Evolutionary conservation across 1,140 invertebrate genomes (phyloP).

Genomic region (Aphidius ervi): DNA sequence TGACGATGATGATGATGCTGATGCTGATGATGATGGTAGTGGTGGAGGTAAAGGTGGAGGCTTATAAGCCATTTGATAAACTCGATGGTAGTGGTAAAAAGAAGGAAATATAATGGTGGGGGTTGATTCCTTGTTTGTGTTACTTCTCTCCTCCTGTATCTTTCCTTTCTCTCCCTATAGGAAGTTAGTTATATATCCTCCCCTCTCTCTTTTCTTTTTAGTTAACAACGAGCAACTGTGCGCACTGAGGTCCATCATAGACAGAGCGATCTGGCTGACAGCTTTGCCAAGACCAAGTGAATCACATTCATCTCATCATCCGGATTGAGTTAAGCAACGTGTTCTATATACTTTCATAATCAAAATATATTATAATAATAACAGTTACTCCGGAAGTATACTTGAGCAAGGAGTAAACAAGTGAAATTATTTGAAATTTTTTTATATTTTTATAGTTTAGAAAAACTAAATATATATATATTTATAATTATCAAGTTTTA

Average conservation of each 20-base stretch:
- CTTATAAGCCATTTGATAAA: constrained; percentile 2
- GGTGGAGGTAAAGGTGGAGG: constrained; percentile 23
- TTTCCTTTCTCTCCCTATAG: constrained; percentile 45
- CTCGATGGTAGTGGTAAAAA: constrained; percentile 29
- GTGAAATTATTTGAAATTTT: not conserved
- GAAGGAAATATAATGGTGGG: constrained; percentile 28
- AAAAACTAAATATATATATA: no score
- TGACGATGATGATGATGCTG: constrained; percentile 34
- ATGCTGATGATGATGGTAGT: constrained; percentile 22
- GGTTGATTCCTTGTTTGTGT: constrained; percentile 2
- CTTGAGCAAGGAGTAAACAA: not conserved
- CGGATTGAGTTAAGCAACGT: not conserved
- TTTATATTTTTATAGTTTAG: no score
- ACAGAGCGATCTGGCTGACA: constrained; percentile 19
- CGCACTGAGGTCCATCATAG: constrained; percentile 23
- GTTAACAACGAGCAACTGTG: constrained; percentile 16
- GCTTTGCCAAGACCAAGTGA: constrained; percentile 8
- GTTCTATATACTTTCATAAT: not conserved
- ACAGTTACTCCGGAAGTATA: not conserved
- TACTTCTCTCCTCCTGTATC: constrained; percentile 37
- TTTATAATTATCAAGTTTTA: no score
- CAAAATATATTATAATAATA: not conserved
- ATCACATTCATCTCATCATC: constrained; percentile 11
- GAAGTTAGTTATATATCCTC: constrained; percentile 15
- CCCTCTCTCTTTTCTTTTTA: constrained; percentile 3